Percentiles rank a stretch among this genome's conserved stretches.
phyloP scores from a whole-genome alignment of 2,797 vertebrate genomes.

The Propithecus perrieri region DNA sequence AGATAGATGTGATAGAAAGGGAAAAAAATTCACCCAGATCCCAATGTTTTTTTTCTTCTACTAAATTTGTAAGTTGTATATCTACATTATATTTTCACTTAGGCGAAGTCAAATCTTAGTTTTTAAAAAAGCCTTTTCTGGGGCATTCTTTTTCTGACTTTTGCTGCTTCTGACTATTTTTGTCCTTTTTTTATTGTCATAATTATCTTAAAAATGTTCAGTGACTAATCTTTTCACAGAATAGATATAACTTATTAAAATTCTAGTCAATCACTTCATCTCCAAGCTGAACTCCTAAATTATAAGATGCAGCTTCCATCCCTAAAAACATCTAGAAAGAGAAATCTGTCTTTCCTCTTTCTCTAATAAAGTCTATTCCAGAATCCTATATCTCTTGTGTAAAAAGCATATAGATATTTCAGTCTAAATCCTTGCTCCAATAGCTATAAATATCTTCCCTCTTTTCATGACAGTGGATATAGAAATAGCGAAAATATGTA shows the following conservation, averaged over 20 bases:
- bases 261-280: neutral
- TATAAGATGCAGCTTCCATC: neutral
- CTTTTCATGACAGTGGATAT: conserved; percentile 3
- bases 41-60: neutral
- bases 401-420: conserved; percentile 37
- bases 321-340: neutral
- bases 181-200: neutral
- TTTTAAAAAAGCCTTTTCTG: neutral
- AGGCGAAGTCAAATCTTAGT: neutral
- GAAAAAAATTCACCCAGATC: neutral
- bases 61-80: neutral
- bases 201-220: neutral
- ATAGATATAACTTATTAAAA: conserved; percentile 24
- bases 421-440: conserved; percentile 23
- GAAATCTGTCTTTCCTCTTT: neutral
- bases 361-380: neutral
- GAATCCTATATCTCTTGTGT: neutral
- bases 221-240: neutral
- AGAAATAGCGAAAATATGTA: conserved; percentile 37
- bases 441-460: conserved; percentile 44
- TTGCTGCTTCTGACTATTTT: neutral
- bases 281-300: neutral
- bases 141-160: neutral
- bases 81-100: neutral
- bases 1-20: neutral